Base-by-base conservation (phyloP, 2,888 invertebrate genomes). In the Falcaria lacertinaria region DNA sequence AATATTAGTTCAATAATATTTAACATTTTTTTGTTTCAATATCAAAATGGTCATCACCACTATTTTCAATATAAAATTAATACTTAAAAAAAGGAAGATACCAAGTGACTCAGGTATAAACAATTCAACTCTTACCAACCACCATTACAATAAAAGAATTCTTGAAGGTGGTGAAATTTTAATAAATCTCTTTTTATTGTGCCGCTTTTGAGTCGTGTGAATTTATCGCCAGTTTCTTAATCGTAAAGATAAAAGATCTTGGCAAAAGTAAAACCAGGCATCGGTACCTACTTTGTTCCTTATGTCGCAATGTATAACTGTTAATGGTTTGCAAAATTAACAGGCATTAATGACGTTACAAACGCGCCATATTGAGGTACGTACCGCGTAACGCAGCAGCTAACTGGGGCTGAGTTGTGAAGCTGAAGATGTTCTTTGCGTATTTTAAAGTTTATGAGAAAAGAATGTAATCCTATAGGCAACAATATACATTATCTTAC, bases 181-280 rank as follows among this genome's bases (percentile, higher is more conserved):
- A 37, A 37, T 37, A 37, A 37, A 37, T 37, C 22, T 22, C 15
- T 15, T 37, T 37, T 37, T 37, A 37, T 15, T 37, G 22, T 22
- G 22, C 37, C 22, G 37, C 25, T 25, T 37, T 15, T 14, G 22
- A 22, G 22, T 40, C 36, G 33, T 33, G 22, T 34, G 34, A 34
- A 38, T 42, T 39, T 39, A 43, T 50, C 39, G 19, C 37, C 42
- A 40, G 54, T 68, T 65, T 59, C 57, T 68, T 58, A 64, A 69
- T 60, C 59, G 53, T 48, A 28, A 36, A 52, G 62, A 58, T 64
- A 58, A 57, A 59, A 57, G 50, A 50, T 51, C 45, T 49, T 14
- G 47, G 48, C 45, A 48, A 57, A 57, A 55, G 52, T 41, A 34
- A 15, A 48, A 41, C 39, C 42, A 35, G 15, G 48, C 28, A 34